These are phyloP conservation scores for Carassius gibelio DNA, from an alignment of 2,113 vertebrate genomes.

Conservation along the genomic window DNA sequence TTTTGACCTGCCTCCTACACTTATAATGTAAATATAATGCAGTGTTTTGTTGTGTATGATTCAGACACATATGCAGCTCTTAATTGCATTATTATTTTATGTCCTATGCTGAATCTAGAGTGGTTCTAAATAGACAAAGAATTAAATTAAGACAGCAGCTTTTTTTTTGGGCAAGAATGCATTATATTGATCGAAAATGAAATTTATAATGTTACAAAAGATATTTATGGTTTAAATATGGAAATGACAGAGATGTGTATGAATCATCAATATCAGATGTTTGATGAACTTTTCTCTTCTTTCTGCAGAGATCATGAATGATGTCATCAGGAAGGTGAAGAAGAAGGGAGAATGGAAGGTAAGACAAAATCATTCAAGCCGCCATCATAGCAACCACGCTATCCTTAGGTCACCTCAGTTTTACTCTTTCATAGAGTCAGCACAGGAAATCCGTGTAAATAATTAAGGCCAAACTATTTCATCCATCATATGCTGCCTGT, in stretches of 20 bases:
- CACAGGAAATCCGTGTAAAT: neutral
- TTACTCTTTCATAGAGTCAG: neutral
- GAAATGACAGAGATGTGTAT: too few species aligned
- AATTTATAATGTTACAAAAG: too few species aligned
- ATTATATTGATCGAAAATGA: too few species aligned
- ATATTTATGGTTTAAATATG: too few species aligned
- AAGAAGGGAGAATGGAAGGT: constrained; percentile 63
- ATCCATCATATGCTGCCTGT: neutral
- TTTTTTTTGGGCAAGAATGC: too few species aligned
- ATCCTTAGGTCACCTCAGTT: neutral
- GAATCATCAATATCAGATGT: neutral
- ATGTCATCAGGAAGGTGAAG: too few species aligned
- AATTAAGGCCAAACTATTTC: neutral
- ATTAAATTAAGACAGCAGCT: neutral
- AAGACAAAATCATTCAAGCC: constrained; percentile 46
- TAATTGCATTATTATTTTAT: neutral
- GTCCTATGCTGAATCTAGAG: neutral
- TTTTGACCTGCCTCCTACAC: neutral
- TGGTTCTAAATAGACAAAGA: neutral
- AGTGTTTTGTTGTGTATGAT: neutral
- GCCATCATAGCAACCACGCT: neutral
- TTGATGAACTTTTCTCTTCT: neutral
- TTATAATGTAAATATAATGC: neutral
- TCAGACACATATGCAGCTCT: neutral
- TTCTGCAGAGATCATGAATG: constrained; percentile 71